Conservation (phyloP, 2,888 invertebrate species). For the Drosophila pegasa region DNA sequence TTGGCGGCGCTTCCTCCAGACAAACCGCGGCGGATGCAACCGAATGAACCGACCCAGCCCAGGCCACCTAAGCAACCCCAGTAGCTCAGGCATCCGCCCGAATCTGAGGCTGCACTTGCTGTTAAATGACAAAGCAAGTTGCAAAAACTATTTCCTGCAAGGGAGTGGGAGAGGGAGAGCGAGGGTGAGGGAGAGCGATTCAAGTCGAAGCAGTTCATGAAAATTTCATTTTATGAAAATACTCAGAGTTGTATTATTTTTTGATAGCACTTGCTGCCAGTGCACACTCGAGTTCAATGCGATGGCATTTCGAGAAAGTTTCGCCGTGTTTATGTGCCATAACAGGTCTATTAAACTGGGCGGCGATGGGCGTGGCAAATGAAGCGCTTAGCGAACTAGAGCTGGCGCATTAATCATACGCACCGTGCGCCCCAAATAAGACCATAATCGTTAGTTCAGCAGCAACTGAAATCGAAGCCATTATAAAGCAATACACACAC, state of each 20-base stretch:
- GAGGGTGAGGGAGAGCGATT: not conserved
- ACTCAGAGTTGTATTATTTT: conserved; percentile 25
- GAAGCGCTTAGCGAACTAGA: conserved; percentile 48
- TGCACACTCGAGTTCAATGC: conserved; percentile 25
- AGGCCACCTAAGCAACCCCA: not conserved
- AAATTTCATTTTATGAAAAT: conserved; percentile 61
- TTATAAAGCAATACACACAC: conserved; percentile 34
- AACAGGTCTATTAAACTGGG: conserved; percentile 55
- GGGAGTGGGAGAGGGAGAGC: not conserved
- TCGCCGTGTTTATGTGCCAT: conserved; percentile 47
- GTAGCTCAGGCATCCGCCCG: conserved; percentile 13
- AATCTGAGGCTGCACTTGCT: conserved; percentile 34
- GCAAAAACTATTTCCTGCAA: conserved; percentile 56
- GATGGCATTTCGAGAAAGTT: conserved; percentile 51
- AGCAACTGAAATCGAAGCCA: conserved; percentile 52
- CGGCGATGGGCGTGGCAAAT: conserved; percentile 45
- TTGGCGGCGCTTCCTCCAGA: conserved; percentile 65
- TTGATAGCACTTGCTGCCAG: conserved; percentile 30
- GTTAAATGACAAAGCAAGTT: conserved; percentile 66
- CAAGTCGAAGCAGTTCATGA: conserved; percentile 49
- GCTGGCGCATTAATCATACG: conserved; percentile 58
- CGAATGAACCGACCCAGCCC: conserved; percentile 4
- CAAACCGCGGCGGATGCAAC: conserved; percentile 72
- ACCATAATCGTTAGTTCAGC: conserved; percentile 54
- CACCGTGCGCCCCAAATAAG: conserved; percentile 31